A percentile compares a stretch with the other conserved stretches of the same genome.
Evolutionary conservation across 1,140 invertebrate species (phyloP).

Genomic region (Penaeus indicus): DNA sequence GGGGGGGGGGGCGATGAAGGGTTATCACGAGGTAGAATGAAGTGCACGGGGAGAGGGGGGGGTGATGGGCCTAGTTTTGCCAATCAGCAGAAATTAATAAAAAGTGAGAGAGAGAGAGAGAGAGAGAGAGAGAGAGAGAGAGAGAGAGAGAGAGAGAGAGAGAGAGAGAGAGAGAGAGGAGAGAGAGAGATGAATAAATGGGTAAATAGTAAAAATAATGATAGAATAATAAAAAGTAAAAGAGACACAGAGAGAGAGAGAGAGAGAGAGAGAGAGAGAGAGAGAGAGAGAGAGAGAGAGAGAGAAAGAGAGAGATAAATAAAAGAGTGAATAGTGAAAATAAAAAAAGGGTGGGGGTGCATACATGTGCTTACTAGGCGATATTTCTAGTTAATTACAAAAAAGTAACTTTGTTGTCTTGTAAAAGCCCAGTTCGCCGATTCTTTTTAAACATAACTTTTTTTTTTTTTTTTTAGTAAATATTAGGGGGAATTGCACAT

Average conservation of each 20-base stretch:
- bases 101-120: not conserved
- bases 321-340: not conserved
- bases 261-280: conserved; percentile 1
- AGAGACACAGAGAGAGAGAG: too few relatives aligned
- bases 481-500: too few relatives aligned
- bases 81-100: not conserved
- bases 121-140: too few relatives aligned
- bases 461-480: too few relatives aligned
- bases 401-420: too few relatives aligned
- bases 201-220: not conserved
- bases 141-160: not conserved
- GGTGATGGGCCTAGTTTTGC: not conserved
- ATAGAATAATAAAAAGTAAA: not conserved
- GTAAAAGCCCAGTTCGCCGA: too few relatives aligned
- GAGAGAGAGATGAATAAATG: not conserved
- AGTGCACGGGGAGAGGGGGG: not conserved
- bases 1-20: not conserved
- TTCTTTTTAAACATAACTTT: too few relatives aligned
- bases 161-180: not conserved
- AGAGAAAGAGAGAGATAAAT: not conserved
- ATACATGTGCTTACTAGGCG: not conserved
- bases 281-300: not conserved
- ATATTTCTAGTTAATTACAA: too few relatives aligned
- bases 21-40: not conserved
- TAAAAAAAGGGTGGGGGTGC: not conserved